These are phyloP conservation scores for Diphyllodes magnificus DNA, from an alignment of 2,113 vertebrate genomes.

Conservation along the genomic window DNA sequence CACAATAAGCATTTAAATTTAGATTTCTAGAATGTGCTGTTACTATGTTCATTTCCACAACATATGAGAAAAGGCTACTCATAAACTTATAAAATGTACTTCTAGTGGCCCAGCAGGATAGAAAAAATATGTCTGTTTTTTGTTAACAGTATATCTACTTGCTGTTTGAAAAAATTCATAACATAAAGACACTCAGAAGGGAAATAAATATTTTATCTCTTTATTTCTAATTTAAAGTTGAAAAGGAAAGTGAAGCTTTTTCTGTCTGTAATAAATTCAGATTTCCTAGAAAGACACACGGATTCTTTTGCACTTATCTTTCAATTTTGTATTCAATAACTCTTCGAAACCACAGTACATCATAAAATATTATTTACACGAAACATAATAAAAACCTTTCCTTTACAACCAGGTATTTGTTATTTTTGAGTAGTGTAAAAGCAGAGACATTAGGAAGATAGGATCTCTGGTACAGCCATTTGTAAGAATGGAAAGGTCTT, in stretches of 20 bases:
- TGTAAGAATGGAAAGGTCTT: not conserved
- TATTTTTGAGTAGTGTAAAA: not conserved
- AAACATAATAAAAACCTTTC: not conserved
- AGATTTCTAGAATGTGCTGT: not conserved
- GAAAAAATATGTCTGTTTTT: not conserved
- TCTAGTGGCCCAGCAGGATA: not conserved
- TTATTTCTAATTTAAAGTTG: conserved; percentile 43
- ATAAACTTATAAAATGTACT: not conserved
- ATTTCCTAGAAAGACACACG: not conserved
- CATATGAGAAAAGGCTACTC: not conserved
- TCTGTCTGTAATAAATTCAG: not conserved
- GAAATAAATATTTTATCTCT: conserved; percentile 32
- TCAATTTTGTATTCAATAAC: not conserved
- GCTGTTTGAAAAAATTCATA: not conserved
- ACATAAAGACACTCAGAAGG: not conserved
- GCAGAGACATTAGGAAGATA: not conserved
- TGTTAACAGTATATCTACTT: not conserved
- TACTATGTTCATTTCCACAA: not conserved
- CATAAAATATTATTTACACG: not conserved
- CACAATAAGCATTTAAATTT: not conserved
- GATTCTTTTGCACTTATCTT: conserved; percentile 20
- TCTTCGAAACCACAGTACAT: not conserved
- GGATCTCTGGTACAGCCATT: not conserved
- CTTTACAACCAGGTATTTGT: not conserved
- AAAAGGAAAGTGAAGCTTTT: not conserved